Percentiles rank a stretch among this genome's conserved stretches.
phyloP scores from a whole-genome alignment of 2,113 vertebrate species.

The Chrysemys picta region DNA sequence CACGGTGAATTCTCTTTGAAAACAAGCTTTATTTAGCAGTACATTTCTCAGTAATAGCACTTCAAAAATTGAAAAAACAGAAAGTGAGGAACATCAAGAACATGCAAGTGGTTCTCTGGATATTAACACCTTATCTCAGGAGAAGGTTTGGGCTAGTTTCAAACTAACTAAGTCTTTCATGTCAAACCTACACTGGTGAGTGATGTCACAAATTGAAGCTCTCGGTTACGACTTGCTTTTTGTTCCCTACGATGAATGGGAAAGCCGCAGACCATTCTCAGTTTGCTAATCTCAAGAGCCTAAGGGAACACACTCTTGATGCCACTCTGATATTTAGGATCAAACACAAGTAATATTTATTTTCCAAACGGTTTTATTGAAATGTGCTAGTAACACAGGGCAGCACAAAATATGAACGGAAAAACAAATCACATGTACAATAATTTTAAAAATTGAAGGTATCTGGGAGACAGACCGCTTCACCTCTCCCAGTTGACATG shows the following conservation, averaged over 20 bases:
- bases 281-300: background rate
- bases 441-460: slow-evolving; percentile 72
- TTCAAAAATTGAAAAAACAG: background rate
- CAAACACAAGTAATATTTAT: slow-evolving; percentile 11
- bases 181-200: background rate
- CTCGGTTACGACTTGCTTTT: background rate
- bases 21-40: background rate
- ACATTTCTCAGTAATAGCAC: background rate
- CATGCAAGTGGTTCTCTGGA: background rate
- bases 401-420: slow-evolving; percentile 68
- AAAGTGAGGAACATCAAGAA: background rate
- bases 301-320: background rate
- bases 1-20: background rate
- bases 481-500: slow-evolving; percentile 54
- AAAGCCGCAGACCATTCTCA: background rate
- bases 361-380: slow-evolving; percentile 78
- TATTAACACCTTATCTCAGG: background rate
- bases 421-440: slow-evolving; percentile 72
- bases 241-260: background rate
- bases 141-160: background rate
- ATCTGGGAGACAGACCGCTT: slow-evolving; percentile 44
- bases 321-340: background rate
- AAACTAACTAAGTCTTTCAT: background rate
- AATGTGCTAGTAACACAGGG: slow-evolving; percentile 73
- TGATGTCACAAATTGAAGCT: background rate